These are phyloP conservation scores for Strigamia transsilvanica DNA, from an alignment of 2,888 invertebrate genomes.

Conservation along the genomic window DNA sequence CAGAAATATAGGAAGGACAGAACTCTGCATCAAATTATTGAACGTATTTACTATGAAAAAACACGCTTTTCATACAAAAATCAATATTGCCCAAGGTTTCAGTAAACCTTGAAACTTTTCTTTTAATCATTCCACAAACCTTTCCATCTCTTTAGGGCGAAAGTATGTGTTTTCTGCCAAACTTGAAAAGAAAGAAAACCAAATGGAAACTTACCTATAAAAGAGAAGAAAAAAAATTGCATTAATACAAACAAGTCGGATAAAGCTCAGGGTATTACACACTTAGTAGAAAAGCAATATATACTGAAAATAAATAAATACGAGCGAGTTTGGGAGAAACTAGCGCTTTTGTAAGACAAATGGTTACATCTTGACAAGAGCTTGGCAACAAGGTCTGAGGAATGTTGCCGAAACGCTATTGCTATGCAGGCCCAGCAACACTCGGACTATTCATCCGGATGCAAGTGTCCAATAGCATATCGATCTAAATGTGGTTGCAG, in stretches of 20 bases:
- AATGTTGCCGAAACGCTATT: constrained; percentile 45
- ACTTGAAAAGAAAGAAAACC: neutral
- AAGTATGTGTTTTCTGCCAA: neutral
- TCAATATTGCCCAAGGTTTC: neutral
- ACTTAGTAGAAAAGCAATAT: neutral
- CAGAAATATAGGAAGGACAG: too few species aligned
- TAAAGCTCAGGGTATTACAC: neutral
- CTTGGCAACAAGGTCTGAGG: constrained; percentile 32
- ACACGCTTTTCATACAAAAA: neutral
- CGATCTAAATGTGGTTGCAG: constrained; percentile 42
- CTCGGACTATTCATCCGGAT: constrained; percentile 39
- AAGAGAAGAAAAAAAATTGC: neutral
- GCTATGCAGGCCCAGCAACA: constrained; percentile 27
- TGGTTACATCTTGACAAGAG: constrained; percentile 37
- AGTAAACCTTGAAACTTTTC: constrained; percentile 19
- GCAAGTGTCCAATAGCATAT: constrained; percentile 48
- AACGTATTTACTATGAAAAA: too few species aligned
- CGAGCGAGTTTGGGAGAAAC: neutral
- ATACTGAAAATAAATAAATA: neutral
- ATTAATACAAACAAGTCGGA: neutral
- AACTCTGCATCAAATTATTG: too few species aligned
- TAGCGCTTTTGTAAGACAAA: constrained; percentile 22
- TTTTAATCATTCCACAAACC: constrained; percentile 35
- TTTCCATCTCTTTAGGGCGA: neutral
- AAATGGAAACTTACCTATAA: constrained; percentile 41